Evolutionary conservation across 2,113 vertebrate species (phyloP).

Genomic region (Oryzias curvinotus): DNA sequence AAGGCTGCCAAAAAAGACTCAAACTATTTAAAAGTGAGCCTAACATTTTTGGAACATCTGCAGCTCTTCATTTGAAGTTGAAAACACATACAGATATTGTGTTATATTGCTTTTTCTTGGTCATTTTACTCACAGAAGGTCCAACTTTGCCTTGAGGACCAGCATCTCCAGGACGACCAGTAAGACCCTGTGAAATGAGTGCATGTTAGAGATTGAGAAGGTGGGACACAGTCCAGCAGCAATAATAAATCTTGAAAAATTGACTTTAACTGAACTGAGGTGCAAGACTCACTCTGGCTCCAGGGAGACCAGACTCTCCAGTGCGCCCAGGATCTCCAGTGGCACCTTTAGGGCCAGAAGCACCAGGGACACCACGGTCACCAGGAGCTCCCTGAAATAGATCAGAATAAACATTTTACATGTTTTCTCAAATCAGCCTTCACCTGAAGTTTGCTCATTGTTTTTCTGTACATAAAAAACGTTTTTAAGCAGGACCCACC

Average conservation of each 20-base stretch:
- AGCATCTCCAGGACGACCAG: constrained; percentile 93
- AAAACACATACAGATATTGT: no score
- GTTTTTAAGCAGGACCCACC: constrained; percentile 69
- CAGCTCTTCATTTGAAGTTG: no score
- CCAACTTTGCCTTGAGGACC: constrained; percentile 97
- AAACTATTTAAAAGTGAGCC: no score
- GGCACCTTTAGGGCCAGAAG: constrained; percentile 87
- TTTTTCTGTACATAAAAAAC: not conserved
- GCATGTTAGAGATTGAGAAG: constrained; percentile 14
- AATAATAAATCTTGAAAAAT: no score
- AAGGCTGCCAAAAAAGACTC: no score
- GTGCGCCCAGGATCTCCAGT: constrained; percentile 90
- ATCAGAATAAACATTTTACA: constrained; percentile 8
- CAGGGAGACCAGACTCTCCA: constrained; percentile 92
- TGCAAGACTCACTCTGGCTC: constrained; percentile 87
- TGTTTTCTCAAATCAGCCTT: not conserved
- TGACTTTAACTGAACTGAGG: not conserved
- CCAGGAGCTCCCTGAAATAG: constrained; percentile 87
- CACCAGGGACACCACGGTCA: constrained; percentile 88
- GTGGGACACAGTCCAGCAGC: not conserved
- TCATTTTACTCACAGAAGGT: constrained; percentile 83
- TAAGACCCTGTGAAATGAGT: constrained; percentile 84
- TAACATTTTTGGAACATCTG: no score
- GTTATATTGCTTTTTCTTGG: no score
- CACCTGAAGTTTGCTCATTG: not conserved